Conservation (phyloP, 1,140 invertebrate species). For the Drosophila grimshawi region DNA sequence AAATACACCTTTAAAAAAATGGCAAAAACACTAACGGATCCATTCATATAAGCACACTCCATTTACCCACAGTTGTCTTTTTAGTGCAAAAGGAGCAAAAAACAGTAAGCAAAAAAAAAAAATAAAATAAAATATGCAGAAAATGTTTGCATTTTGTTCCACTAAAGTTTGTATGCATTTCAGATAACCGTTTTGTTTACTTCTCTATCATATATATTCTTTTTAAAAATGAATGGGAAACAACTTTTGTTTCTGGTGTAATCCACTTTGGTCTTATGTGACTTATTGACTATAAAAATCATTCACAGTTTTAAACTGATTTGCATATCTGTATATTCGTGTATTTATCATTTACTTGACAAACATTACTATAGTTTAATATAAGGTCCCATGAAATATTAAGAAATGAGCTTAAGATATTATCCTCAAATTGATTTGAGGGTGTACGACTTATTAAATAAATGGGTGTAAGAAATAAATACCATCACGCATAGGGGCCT, state of each 20-base stretch:
- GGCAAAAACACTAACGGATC: slow-evolving; percentile 51
- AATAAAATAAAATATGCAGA: slow-evolving; percentile 34
- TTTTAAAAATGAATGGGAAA: not conserved
- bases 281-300: too few relatives aligned
- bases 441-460: too few relatives aligned
- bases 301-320: too few relatives aligned
- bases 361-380: too few relatives aligned
- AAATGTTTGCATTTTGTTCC: slow-evolving; percentile 75
- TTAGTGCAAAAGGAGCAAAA: slow-evolving; percentile 32
- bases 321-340: too few relatives aligned
- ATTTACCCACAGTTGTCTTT: slow-evolving; percentile 47
- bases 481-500: too few relatives aligned
- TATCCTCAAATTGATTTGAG: too few relatives aligned
- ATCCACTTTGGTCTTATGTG: too few relatives aligned
- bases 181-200: slow-evolving; percentile 62
- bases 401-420: too few relatives aligned
- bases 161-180: slow-evolving; percentile 70
- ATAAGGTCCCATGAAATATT: too few relatives aligned
- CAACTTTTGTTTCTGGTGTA: not conserved
- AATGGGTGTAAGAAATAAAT: too few relatives aligned
- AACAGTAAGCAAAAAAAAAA: slow-evolving; percentile 15
- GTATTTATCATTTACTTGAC: too few relatives aligned
- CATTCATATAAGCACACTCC: slow-evolving; percentile 9
- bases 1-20: slow-evolving; percentile 34
- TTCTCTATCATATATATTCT: slow-evolving; percentile 20